These are phyloP conservation scores for Diabrotica undecimpunctata DNA, from an alignment of 1,140 invertebrate genomes.

Conservation along the genomic window DNA sequence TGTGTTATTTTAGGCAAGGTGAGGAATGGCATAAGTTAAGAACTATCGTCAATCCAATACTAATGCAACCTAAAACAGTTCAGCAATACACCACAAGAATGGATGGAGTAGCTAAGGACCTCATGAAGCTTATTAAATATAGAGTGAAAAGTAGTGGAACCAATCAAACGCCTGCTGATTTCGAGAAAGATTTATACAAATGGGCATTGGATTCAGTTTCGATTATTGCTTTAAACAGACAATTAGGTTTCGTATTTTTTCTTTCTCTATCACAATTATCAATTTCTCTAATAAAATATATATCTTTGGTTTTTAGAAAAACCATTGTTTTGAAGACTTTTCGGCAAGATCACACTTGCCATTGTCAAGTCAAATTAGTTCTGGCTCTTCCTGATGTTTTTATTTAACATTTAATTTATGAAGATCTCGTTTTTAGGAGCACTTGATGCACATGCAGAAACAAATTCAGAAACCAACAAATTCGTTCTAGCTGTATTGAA, in stretches of 20 bases:
- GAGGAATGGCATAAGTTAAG: constrained; percentile 54
- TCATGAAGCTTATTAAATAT: constrained; percentile 53
- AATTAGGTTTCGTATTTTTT: too few relatives aligned
- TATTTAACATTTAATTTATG: too few relatives aligned
- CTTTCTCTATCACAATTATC: too few relatives aligned
- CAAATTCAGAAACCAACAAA: constrained; percentile 22
- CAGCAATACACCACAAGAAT: constrained; percentile 51
- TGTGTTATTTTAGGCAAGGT: constrained; percentile 47
- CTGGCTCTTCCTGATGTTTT: too few relatives aligned
- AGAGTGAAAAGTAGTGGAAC: constrained; percentile 51
- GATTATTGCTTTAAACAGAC: constrained; percentile 62
- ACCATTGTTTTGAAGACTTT: constrained; percentile 1
- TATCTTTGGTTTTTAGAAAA: not conserved
- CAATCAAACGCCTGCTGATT: constrained; percentile 50
- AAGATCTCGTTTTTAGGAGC: constrained; percentile 5
- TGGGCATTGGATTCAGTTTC: constrained; percentile 68
- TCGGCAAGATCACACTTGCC: too few relatives aligned
- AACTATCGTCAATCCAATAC: constrained; percentile 52
- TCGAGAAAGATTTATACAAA: constrained; percentile 61
- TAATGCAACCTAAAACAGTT: constrained; percentile 54
- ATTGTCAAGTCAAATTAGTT: not conserved
- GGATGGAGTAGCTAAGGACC: constrained; percentile 49
- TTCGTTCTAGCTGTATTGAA: constrained; percentile 33
- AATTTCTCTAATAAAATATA: too few relatives aligned
- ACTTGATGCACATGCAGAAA: constrained; percentile 16